Conservation (phyloP, 1,140 invertebrate species). For the Drosophila aff. region DNA sequence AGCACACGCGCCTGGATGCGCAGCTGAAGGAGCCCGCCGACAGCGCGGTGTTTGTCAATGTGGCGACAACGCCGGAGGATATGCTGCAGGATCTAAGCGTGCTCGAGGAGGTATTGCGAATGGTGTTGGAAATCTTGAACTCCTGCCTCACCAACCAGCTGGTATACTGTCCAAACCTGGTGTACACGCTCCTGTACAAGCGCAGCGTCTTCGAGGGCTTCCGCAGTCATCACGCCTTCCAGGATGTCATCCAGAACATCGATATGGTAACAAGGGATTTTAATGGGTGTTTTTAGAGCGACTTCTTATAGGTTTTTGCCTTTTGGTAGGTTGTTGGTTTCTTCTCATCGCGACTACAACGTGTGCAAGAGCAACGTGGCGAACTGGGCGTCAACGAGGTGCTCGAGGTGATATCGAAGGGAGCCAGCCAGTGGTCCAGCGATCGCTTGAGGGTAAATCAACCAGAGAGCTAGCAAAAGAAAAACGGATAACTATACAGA, state of each 20-base stretch:
- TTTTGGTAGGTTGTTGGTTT: slow-evolving; percentile 92
- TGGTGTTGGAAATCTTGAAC: slow-evolving; percentile 98
- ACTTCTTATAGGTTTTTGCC: not conserved
- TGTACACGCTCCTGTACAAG: slow-evolving; percentile 98
- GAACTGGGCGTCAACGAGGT: slow-evolving; percentile 94
- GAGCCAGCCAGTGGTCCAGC: slow-evolving; percentile 94
- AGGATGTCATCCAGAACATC: slow-evolving; percentile 98
- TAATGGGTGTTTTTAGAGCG: fast-evolving
- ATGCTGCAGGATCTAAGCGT: slow-evolving; percentile 95
- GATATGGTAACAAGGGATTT: slow-evolving; percentile 90
- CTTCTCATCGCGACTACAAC: slow-evolving; percentile 91
- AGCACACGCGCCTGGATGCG: slow-evolving; percentile 88
- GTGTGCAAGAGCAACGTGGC: slow-evolving; percentile 88
- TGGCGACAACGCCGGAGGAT: slow-evolving; percentile 81
- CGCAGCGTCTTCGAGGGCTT: slow-evolving; percentile 95
- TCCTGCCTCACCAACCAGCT: slow-evolving; percentile 95
- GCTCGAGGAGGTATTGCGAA: slow-evolving; percentile 98
- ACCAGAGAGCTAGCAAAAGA: not conserved
- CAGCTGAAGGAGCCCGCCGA: slow-evolving; percentile 82
- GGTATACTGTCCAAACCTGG: slow-evolving; percentile 95
- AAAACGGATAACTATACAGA: not conserved
- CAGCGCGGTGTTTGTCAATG: slow-evolving; percentile 76
- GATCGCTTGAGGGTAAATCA: slow-evolving; percentile 93
- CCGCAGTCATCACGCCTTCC: slow-evolving; percentile 94
- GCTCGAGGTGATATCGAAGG: slow-evolving; percentile 93